Conservation (phyloP, 2,797 vertebrate species). For the Amazonetta brasiliensis region DNA sequence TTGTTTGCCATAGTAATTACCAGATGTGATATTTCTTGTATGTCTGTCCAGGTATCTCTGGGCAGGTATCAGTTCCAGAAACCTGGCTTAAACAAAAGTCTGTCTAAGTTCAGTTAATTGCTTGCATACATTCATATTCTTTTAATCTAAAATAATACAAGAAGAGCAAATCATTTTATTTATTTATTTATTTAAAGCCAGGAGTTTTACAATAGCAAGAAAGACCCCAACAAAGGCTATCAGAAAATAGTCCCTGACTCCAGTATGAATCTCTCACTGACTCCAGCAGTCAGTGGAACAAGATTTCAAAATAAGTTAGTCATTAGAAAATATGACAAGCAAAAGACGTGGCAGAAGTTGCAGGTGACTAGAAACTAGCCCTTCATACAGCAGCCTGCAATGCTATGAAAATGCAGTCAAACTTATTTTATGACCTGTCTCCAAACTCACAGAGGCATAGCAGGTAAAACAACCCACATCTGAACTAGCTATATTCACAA, state of each 20-base stretch:
- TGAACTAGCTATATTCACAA: not conserved
- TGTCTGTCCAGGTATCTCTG: not conserved
- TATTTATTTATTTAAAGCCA: not conserved
- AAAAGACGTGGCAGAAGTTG: not conserved
- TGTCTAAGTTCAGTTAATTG: not conserved
- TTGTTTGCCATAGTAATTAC: not conserved
- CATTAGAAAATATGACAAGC: not conserved
- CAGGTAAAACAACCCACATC: not conserved
- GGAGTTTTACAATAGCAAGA: not conserved
- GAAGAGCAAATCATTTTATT: not conserved
- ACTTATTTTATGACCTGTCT: not conserved
- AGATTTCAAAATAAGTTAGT: not conserved
- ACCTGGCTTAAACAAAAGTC: not conserved
- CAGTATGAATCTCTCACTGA: not conserved
- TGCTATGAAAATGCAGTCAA: not conserved
- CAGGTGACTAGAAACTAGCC: not conserved
- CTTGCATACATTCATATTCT: accelerated
- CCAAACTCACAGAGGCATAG: not conserved
- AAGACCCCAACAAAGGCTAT: not conserved
- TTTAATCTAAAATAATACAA: not conserved
- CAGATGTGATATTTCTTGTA: not conserved
- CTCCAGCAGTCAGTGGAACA: not conserved
- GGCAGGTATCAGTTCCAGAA: not conserved
- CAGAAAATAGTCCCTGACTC: not conserved
- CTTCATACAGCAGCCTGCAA: not conserved